Percentiles rank a stretch among this genome's conserved stretches.
Conservation (phyloP, 2,113 vertebrate species). For the Clarias gariepinus region DNA sequence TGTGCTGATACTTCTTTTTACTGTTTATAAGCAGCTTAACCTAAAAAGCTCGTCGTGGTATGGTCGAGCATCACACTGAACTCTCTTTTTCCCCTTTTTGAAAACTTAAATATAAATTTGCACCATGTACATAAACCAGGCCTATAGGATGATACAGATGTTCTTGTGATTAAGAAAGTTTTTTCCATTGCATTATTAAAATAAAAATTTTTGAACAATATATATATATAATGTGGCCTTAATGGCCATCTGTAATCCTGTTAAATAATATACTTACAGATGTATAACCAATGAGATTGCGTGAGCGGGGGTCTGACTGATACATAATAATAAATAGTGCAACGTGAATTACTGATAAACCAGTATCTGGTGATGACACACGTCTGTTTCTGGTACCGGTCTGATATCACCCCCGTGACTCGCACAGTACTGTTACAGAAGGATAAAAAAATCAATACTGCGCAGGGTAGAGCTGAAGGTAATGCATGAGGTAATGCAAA, state of each 20-base stretch:
- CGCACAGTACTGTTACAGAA: background rate
- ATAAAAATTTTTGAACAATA: too few relatives aligned
- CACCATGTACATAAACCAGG: background rate
- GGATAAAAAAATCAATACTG: constrained; percentile 8
- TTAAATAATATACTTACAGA: background rate
- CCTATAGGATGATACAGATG: background rate
- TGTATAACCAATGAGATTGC: background rate
- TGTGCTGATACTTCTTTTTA: background rate
- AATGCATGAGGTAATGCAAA: constrained; percentile 22
- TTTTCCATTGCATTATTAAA: too few relatives aligned
- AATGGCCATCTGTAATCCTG: too few relatives aligned
- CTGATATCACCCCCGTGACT: background rate
- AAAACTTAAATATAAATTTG: background rate
- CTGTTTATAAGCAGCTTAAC: background rate
- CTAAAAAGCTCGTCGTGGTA: background rate
- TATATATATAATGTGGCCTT: too few relatives aligned
- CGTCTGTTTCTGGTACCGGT: background rate
- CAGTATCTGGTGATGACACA: background rate
- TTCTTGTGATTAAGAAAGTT: background rate
- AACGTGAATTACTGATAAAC: background rate
- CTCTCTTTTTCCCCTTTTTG: background rate
- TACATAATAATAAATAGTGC: too few relatives aligned
- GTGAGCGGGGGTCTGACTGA: background rate
- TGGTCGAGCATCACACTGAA: background rate
- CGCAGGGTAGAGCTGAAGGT: background rate